phyloP scores from a whole-genome alignment of 2,113 vertebrate genomes.

The Pedetes capensis region DNA sequence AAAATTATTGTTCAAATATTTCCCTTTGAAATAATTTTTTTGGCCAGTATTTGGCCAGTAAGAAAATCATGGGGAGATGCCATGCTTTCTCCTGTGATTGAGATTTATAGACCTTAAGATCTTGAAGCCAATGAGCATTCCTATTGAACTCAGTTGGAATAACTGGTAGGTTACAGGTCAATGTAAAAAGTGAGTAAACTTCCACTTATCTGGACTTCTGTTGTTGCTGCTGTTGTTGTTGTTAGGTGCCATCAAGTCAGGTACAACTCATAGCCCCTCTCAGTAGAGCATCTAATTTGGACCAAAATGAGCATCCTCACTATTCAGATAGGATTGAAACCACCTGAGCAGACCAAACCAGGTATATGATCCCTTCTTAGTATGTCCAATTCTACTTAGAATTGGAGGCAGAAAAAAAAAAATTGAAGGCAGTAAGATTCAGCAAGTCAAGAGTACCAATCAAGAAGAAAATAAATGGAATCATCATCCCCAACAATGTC shows the following conservation, averaged over 20 bases:
- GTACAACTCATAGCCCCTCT: too few relatives aligned
- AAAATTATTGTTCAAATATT: constrained; percentile 9
- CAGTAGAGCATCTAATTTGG: neutral
- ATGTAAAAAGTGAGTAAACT: neutral
- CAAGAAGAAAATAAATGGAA: neutral
- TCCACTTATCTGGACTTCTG: neutral
- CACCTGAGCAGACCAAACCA: constrained; percentile 10
- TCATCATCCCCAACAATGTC: neutral
- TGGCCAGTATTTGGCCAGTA: neutral
- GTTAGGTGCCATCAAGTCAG: too few relatives aligned
- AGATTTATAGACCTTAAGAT: constrained; percentile 18
- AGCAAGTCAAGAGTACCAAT: neutral
- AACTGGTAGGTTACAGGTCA: neutral
- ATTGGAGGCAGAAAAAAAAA: constrained; percentile 3
- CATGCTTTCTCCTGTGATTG: neutral
- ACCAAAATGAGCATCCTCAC: neutral
- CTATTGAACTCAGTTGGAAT: neutral
- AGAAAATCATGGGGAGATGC: neutral
- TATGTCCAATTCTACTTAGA: neutral
- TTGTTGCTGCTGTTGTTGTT: too few relatives aligned
- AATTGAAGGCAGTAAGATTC: neutral
- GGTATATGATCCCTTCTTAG: neutral
- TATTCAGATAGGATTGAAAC: neutral
- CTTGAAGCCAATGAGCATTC: neutral
- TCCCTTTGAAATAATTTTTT: constrained; percentile 17